Evolutionary conservation across 2,113 vertebrate genomes (phyloP).

Genomic region (Neolamprologus falcicula): DNA sequence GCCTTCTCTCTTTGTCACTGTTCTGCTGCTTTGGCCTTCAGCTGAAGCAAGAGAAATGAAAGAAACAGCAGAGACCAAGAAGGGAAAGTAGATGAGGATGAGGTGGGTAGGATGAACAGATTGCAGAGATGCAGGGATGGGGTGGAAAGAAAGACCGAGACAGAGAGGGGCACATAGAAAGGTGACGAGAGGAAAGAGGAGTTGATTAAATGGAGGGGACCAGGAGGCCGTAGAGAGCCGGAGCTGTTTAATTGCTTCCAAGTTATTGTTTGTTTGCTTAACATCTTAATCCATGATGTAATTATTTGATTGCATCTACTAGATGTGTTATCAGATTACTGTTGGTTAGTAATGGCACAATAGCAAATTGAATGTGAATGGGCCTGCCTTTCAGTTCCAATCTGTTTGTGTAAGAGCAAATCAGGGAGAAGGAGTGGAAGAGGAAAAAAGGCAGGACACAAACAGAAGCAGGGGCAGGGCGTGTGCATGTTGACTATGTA

Average conservation of each 20-base stretch:
- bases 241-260: background rate
- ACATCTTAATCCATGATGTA: constrained; percentile 14
- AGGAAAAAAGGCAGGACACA: background rate
- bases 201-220: background rate
- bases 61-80: background rate
- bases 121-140: background rate
- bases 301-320: constrained; percentile 24
- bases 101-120: background rate
- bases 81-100: background rate
- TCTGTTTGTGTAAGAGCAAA: background rate
- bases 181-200: background rate
- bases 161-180: background rate
- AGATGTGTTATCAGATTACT: constrained; percentile 6
- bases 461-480: background rate
- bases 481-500: constrained; percentile 3
- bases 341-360: background rate
- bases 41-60: background rate
- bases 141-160: background rate
- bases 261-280: constrained; percentile 7
- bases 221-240: background rate
- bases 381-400: background rate
- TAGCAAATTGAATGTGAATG: background rate
- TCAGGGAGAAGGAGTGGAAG: background rate
- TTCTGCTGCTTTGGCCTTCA: constrained; percentile 8
- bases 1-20: background rate